Conservation (phyloP, 2,113 vertebrate genomes). For the Phycodurus eques region DNA sequence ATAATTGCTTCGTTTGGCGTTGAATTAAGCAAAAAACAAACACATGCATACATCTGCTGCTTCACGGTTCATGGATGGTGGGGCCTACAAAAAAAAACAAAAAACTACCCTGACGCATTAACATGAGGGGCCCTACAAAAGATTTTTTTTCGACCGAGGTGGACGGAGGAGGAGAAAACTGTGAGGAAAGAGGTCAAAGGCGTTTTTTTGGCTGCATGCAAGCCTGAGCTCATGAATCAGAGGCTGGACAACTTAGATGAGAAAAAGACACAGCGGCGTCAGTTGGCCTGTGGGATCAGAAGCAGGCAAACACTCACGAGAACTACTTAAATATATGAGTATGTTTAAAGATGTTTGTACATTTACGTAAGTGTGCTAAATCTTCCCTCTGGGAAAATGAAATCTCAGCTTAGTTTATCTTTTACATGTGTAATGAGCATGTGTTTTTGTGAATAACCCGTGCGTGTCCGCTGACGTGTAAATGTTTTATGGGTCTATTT, state of each 20-base stretch:
- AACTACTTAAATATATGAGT: conserved; percentile 22
- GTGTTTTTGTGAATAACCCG: neutral
- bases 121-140: neutral
- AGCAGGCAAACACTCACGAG: conserved; percentile 35
- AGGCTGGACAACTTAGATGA: conserved; percentile 29
- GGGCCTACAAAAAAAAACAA: neutral
- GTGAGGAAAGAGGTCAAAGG: conserved; percentile 51
- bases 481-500: conserved; percentile 14
- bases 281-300: conserved; percentile 40
- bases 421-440: neutral
- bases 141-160: neutral
- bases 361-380: conserved; percentile 32
- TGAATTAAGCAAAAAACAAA: neutral
- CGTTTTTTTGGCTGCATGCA: conserved; percentile 51
- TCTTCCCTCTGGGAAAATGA: conserved; percentile 39
- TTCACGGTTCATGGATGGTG: neutral
- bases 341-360: conserved; percentile 30
- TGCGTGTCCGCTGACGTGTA: neutral
- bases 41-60: neutral
- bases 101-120: too few relatives aligned
- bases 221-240: conserved; percentile 49
- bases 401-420: conserved; percentile 10
- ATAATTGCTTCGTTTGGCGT: neutral
- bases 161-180: conserved; percentile 18
- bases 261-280: conserved; percentile 43